These are phyloP conservation scores for Cygnus olor DNA, from an alignment of 2,797 vertebrate genomes.

Conservation along the genomic window DNA sequence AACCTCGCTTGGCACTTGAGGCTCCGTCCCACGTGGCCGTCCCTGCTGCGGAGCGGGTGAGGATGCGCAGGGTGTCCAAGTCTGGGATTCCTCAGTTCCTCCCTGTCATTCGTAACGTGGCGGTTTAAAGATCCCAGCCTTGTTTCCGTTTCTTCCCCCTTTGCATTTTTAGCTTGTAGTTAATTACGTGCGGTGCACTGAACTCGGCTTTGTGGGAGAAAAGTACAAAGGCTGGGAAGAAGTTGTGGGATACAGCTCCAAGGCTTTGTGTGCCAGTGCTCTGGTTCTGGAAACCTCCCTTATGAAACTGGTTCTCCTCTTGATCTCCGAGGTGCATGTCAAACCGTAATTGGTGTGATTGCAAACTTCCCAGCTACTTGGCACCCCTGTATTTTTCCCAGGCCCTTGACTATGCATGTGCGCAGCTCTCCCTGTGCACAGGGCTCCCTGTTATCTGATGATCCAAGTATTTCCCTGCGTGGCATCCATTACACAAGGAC, in stretches of 20 bases:
- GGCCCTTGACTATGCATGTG: not conserved
- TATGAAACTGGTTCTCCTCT: not conserved
- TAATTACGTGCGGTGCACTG: fast-evolving
- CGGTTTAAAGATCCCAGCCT: not conserved
- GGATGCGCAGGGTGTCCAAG: not conserved
- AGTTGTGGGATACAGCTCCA: not conserved
- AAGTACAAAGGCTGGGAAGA: not conserved
- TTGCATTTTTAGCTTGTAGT: not conserved
- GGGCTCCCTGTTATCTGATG: conserved; percentile 29
- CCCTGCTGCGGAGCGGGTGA: not conserved
- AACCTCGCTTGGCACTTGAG: not conserved
- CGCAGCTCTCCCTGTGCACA: not conserved
- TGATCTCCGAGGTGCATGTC: not conserved
- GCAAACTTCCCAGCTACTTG: not conserved
- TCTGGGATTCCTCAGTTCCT: fast-evolving
- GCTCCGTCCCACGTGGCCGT: fast-evolving
- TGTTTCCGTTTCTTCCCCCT: not conserved
- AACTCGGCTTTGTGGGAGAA: not conserved
- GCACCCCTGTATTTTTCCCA: not conserved
- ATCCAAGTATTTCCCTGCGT: not conserved
- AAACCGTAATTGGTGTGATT: not conserved
- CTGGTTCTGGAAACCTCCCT: not conserved
- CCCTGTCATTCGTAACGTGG: not conserved
- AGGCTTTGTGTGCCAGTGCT: not conserved
- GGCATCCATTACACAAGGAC: not conserved